Conservation (phyloP, 2,888 invertebrate genomes). For the Diabrotica balteata region DNA sequence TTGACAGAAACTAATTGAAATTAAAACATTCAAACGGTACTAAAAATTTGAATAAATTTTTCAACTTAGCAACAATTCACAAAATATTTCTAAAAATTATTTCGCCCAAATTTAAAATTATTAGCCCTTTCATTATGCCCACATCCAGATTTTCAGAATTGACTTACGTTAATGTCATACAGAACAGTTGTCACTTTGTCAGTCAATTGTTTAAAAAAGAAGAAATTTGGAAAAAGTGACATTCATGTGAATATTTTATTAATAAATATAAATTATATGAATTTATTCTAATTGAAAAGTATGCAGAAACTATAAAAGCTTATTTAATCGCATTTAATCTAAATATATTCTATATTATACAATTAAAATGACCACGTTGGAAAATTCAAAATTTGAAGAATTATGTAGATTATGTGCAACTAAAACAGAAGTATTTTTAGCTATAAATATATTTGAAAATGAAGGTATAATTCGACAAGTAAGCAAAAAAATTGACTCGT, state of each 20-base stretch:
- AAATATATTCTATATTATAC: too few species aligned
- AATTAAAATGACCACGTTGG: conserved; percentile 21
- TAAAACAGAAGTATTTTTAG: conserved; percentile 55
- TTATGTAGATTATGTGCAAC: conserved; percentile 59
- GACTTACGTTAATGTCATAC: too few species aligned
- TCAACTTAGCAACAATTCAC: too few species aligned
- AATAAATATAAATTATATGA: conserved; percentile 8
- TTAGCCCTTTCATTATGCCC: too few species aligned
- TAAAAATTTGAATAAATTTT: too few species aligned
- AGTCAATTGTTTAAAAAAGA: too few species aligned
- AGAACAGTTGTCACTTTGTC: too few species aligned
- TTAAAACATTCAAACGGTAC: too few species aligned
- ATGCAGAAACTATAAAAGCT: conserved; percentile 5
- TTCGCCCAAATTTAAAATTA: too few species aligned
- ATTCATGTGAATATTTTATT: conserved; percentile 4
- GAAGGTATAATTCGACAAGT: conserved; percentile 64
- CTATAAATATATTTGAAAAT: conserved; percentile 57
- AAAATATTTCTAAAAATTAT: too few species aligned
- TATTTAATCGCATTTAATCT: not conserved
- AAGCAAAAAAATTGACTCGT: conserved; percentile 66
- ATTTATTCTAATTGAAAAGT: not conserved
- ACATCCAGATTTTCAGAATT: too few species aligned
- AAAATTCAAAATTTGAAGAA: conserved; percentile 50
- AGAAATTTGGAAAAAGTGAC: not conserved
- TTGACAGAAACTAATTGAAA: too few species aligned